Conservation (phyloP, 1,140 invertebrate genomes). For the Hylyphantes graminicola region DNA sequence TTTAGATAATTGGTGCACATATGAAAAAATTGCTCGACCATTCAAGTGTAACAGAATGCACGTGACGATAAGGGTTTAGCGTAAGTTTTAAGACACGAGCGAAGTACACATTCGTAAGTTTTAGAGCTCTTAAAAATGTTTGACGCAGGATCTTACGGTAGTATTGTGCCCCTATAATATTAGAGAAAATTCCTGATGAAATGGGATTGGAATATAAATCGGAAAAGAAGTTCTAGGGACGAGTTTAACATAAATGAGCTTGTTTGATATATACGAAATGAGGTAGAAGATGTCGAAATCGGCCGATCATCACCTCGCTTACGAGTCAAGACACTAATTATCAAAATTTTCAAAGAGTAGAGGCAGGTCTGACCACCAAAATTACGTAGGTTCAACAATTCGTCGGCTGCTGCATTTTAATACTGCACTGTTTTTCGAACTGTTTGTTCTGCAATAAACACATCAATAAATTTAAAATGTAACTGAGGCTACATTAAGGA, state of each 20-base stretch:
- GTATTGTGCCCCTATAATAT: constrained; percentile 10
- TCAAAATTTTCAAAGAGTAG: background rate
- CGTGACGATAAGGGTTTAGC: background rate
- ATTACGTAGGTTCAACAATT: background rate
- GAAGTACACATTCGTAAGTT: constrained; percentile 23
- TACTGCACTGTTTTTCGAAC: background rate
- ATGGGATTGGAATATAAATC: background rate
- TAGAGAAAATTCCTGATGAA: constrained; percentile 6
- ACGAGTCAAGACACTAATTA: background rate
- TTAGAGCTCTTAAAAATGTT: background rate
- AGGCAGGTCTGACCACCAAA: background rate
- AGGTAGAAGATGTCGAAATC: constrained; percentile 15
- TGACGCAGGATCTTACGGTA: background rate
- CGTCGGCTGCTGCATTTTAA: constrained; percentile 2
- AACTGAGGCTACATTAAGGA: too few relatives aligned
- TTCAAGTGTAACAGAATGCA: background rate
- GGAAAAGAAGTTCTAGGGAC: background rate
- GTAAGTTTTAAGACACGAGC: constrained; percentile 8
- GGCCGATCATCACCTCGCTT: background rate
- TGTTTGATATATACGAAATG: background rate
- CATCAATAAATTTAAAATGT: background rate
- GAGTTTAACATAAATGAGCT: constrained; percentile 4
- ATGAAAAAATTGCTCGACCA: background rate
- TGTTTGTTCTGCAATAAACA: background rate
- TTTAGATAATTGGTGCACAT: constrained; percentile 6